Percentiles rank a stretch among this genome's conserved stretches.
These are phyloP conservation scores for Suncus etruscus DNA, from an alignment of 2,113 vertebrate genomes.

Conservation along the genomic window DNA sequence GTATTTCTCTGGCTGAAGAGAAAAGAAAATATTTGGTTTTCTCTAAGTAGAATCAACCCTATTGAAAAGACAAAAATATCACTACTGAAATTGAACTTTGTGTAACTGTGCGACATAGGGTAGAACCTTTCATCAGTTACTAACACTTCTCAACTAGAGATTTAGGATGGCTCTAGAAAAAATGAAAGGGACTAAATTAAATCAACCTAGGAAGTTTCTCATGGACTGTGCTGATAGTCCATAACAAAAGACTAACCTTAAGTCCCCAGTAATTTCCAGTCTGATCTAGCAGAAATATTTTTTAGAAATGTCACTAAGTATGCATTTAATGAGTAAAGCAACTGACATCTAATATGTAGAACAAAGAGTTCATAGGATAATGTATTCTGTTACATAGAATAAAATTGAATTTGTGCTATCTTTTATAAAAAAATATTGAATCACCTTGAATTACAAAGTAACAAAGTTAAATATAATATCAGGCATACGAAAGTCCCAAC, in stretches of 20 bases:
- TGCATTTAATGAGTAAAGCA: background rate
- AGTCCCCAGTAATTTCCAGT: background rate
- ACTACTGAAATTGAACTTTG: slow-evolving; percentile 51
- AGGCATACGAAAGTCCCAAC: too few relatives aligned
- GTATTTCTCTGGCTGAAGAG: slow-evolving; percentile 23
- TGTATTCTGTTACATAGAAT: background rate
- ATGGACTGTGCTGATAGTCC: background rate
- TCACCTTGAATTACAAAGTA: too few relatives aligned
- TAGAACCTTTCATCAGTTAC: slow-evolving; percentile 58
- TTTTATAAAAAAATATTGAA: too few relatives aligned
- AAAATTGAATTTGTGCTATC: background rate
- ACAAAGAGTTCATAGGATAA: background rate
- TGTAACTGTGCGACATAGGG: slow-evolving; percentile 19
- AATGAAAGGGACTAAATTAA: slow-evolving; percentile 52
- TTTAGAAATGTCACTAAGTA: slow-evolving; percentile 33
- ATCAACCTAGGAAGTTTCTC: slow-evolving; percentile 13
- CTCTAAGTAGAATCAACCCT: slow-evolving; percentile 17
- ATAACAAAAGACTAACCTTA: background rate
- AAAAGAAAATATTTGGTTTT: slow-evolving; percentile 53
- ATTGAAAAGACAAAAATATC: background rate
- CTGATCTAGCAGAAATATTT: background rate
- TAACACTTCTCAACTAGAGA: slow-evolving; percentile 38
- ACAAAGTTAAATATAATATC: too few relatives aligned
- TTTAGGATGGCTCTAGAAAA: slow-evolving; percentile 8
- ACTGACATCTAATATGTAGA: slow-evolving; percentile 1